Base-by-base conservation (phyloP, 2,113 vertebrate species). In the Poecilia latipinna region DNA sequence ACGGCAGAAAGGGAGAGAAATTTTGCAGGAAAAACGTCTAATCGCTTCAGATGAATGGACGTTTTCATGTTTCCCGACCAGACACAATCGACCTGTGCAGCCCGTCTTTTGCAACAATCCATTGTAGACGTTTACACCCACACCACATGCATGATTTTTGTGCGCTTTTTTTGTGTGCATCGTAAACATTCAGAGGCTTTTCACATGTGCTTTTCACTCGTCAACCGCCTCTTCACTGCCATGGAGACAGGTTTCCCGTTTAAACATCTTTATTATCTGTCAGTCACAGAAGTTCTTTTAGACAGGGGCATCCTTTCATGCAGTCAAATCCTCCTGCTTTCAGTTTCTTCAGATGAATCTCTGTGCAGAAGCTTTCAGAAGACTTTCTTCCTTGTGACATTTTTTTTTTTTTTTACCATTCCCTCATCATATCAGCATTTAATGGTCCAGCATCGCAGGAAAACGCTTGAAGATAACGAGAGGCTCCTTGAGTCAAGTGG, bases 201-300 rank as follows among this genome's bases (percentile, higher is more conserved):
- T 57, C 33, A 80, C 73, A 86, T 86, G 87, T 90, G 86, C 80
- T 80, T 92, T 92, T 92, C 85, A 88, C 72, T 71, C 67, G 76
- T 88, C 86, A 84, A 81, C 90, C 83, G 88, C 81, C 83, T 88
- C 82, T 85, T 79, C 89, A 95, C 84, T 93, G 85, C 89, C 93
- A 92, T 91, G 90, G 90, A 89, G 94, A 95, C 89, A 19, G 79
- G 75, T 87, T 92, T 88, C 42, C 67, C 75, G 78, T 82, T 90
- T 85, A 86, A 80, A 91, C 75, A 80, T 88, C n/a, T 82, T 80
- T 65, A 82, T 83, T 83, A 82, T 91, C 29, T 67, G 89, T 86
- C 85, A 87, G 29, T 91, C 87, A 79, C 78, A 65, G 78, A 77
- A 86, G 77, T 88, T 70, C 0, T 75, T 83, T 78, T 28, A n/a